Evolutionary conservation across 2,888 invertebrate genomes (phyloP).

Genomic region (Dynastes maya): DNA sequence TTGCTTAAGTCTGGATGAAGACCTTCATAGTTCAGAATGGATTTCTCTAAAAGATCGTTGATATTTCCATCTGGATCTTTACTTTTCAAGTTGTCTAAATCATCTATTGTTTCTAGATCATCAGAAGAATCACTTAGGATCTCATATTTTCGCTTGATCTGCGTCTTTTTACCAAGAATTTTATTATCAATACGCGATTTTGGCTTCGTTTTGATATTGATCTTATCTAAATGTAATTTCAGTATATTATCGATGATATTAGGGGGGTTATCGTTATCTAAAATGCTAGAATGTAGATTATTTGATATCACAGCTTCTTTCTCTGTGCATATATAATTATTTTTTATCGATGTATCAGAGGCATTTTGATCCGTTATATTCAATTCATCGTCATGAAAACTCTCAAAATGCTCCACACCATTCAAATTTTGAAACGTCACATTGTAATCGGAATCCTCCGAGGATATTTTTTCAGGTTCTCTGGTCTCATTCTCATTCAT

Average conservation of each 20-base stretch:
- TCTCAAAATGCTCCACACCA: constrained; percentile 62
- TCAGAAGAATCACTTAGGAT: constrained; percentile 29
- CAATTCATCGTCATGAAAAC: constrained; percentile 55
- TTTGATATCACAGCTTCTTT: no score
- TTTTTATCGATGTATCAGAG: no score
- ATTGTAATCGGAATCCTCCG: constrained; percentile 5
- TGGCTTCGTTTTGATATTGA: background rate
- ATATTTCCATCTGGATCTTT: background rate
- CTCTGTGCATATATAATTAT: no score
- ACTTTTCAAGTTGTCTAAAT: no score
- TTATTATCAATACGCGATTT: constrained; percentile 3
- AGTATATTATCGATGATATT: no score
- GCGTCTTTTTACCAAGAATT: background rate
- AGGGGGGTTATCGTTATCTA: no score
- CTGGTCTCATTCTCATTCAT: background rate
- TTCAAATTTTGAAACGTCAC: constrained; percentile 53
- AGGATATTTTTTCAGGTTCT: background rate
- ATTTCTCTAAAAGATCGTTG: background rate
- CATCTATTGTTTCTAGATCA: background rate
- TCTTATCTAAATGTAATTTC: background rate
- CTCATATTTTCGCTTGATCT: constrained; percentile 24
- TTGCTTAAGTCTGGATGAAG: background rate
- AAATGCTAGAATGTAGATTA: no score
- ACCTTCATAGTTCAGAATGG: background rate
- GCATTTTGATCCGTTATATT: background rate